phyloP scores from a whole-genome alignment of 2,888 invertebrate species.

The Brassicogethes aeneus region DNA sequence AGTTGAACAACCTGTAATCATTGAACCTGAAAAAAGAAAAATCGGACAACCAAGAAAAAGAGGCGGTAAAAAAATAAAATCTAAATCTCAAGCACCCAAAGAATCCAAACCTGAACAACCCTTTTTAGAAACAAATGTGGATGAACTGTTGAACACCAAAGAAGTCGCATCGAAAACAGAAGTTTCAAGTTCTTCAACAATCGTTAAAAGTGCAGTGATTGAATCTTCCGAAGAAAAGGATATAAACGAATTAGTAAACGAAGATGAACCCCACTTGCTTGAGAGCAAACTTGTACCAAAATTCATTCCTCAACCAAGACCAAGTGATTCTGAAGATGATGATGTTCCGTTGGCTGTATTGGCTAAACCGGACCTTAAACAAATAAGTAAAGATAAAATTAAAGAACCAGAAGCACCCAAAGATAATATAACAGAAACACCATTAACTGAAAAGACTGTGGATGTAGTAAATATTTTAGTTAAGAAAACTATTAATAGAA shows the following conservation, averaged over 20 bases:
- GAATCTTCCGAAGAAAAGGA: not conserved
- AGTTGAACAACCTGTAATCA: not conserved
- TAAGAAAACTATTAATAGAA: too few relatives aligned
- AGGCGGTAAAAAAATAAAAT: conserved; percentile 9
- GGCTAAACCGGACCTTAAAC: conserved; percentile 5
- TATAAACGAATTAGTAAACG: conserved; percentile 4
- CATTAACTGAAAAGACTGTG: too few relatives aligned
- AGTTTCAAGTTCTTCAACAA: not conserved
- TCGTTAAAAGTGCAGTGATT: not conserved
- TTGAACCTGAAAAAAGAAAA: conserved; percentile 8
- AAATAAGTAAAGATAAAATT: not conserved
- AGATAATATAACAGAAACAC: not conserved
- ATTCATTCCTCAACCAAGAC: conserved; percentile 1
- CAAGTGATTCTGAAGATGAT: conserved; percentile 18
- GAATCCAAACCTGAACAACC: conserved; percentile 7
- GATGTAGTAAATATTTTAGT: too few relatives aligned
- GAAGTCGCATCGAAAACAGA: conserved; percentile 11
- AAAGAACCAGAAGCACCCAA: not conserved
- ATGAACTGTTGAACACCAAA: conserved; percentile 11
- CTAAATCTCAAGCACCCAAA: not conserved
- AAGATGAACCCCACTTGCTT: conserved; percentile 24
- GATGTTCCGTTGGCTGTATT: conserved; percentile 18
- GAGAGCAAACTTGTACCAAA: conserved; percentile 22
- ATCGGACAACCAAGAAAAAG: conserved; percentile 12
- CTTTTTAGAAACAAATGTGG: conserved; percentile 16